Evolutionary conservation across 2,797 vertebrate species (phyloP).

Genomic region (Fistularia commersonii): DNA sequence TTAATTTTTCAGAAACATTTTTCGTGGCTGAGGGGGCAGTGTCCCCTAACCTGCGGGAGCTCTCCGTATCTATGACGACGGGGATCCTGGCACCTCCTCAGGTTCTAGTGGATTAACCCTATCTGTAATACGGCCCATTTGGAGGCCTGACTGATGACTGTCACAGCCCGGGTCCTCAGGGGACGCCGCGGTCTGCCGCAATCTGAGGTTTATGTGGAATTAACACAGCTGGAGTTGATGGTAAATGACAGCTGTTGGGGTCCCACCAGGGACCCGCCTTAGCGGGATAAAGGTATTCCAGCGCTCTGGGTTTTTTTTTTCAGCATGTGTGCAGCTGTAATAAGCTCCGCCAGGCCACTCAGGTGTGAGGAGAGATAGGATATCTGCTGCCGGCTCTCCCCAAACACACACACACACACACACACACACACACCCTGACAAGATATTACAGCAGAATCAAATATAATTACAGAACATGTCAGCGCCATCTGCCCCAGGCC

Average conservation of each 20-base stretch:
- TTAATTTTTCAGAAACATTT: constrained; percentile 9
- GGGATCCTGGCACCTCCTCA: constrained; percentile 27
- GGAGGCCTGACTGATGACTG: constrained; percentile 48
- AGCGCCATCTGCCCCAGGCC: constrained; percentile 36
- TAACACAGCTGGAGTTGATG: constrained; percentile 59
- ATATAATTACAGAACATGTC: constrained; percentile 55
- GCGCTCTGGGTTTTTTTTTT: constrained; percentile 17
- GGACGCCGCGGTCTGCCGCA: constrained; percentile 39
- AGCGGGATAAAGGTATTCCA: constrained; percentile 56
- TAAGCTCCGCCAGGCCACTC: constrained; percentile 54
- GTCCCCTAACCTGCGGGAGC: constrained; percentile 17
- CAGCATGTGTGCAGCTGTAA: constrained; percentile 49
- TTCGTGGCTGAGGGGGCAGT: neutral
- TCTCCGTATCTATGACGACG: constrained; percentile 39
- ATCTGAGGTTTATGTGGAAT: constrained; percentile 61
- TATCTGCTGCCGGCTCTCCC: constrained; percentile 37
- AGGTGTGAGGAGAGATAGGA: constrained; percentile 45
- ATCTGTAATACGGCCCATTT: constrained; percentile 45
- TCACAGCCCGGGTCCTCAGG: constrained; percentile 40
- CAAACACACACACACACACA: neutral
- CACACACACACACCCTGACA: constrained; percentile 20
- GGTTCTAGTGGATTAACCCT: constrained; percentile 47
- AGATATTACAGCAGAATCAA: constrained; percentile 55
- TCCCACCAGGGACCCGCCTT: constrained; percentile 54
- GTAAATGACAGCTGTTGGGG: constrained; percentile 64